These are phyloP conservation scores for Lucilia cuprina DNA, from an alignment of 1,140 invertebrate genomes.

Conservation along the genomic window DNA sequence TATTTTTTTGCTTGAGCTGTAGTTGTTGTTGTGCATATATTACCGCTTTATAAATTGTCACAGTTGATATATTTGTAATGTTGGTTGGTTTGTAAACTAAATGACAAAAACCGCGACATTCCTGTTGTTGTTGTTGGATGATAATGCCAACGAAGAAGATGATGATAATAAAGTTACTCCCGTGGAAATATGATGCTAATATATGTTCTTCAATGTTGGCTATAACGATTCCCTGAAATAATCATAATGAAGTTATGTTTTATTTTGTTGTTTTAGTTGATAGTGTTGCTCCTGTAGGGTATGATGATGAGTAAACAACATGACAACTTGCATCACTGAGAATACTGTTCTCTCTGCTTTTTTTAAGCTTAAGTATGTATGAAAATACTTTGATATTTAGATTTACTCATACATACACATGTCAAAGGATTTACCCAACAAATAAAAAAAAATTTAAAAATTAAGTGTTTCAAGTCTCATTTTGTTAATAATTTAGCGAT, in stretches of 20 bases:
- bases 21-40: slow-evolving; percentile 27
- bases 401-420: background rate
- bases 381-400: background rate
- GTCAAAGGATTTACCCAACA: background rate
- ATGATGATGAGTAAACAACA: slow-evolving; percentile 15
- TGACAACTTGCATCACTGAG: background rate
- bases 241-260: slow-evolving; percentile 7
- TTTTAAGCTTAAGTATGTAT: background rate
- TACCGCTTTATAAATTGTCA: slow-evolving; percentile 28
- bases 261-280: background rate
- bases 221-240: background rate
- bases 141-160: background rate
- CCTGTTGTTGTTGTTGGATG: background rate
- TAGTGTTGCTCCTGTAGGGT: background rate
- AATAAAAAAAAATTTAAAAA: too few species aligned
- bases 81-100: slow-evolving; percentile 29
- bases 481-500: too few species aligned
- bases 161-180: too few species aligned
- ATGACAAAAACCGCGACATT: slow-evolving; percentile 23
- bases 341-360: background rate
- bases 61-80: slow-evolving; percentile 33
- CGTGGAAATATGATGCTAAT: too few species aligned
- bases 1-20: too few species aligned
- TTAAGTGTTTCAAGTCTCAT: too few species aligned
- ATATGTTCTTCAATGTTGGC: background rate